These are phyloP conservation scores for Trachymyrmex cornetzi DNA, from an alignment of 1,140 invertebrate species.

Conservation along the genomic window DNA sequence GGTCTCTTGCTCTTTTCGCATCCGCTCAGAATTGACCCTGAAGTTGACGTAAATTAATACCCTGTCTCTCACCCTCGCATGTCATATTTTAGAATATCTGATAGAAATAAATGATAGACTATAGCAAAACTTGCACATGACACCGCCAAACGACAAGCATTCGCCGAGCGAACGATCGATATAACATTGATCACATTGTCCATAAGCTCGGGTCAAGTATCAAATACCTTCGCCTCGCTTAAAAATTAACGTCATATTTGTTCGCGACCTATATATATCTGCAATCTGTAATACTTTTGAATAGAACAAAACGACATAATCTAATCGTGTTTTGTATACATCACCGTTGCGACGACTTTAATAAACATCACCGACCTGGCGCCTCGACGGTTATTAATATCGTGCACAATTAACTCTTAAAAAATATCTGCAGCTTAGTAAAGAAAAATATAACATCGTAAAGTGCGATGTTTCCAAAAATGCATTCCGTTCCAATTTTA, in stretches of 20 bases:
- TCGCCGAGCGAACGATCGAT: constrained; percentile 33
- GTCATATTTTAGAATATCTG: constrained; percentile 35
- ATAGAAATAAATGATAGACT: constrained; percentile 17
- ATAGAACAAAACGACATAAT: constrained; percentile 22
- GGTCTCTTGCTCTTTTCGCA: constrained; percentile 1
- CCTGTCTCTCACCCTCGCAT: neutral
- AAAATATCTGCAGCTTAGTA: neutral
- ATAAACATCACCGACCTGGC: neutral
- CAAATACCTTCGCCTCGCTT: constrained; percentile 16
- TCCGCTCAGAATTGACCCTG: neutral
- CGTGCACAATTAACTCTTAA: neutral
- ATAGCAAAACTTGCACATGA: constrained; percentile 23
- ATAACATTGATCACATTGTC: constrained; percentile 19
- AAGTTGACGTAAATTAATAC: constrained; percentile 57
- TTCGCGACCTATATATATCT: neutral
- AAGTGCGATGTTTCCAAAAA: neutral
- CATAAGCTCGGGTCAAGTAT: constrained; percentile 32
- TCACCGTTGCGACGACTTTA: neutral
- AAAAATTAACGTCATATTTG: constrained; percentile 29
- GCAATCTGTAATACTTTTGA: neutral
- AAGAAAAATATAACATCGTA: neutral
- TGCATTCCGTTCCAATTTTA: constrained; percentile 14
- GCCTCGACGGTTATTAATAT: constrained; percentile 18
- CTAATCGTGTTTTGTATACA: neutral
- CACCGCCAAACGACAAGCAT: constrained; percentile 13